Conservation (phyloP, 2,888 invertebrate genomes). For the Drosophila yooni region DNA sequence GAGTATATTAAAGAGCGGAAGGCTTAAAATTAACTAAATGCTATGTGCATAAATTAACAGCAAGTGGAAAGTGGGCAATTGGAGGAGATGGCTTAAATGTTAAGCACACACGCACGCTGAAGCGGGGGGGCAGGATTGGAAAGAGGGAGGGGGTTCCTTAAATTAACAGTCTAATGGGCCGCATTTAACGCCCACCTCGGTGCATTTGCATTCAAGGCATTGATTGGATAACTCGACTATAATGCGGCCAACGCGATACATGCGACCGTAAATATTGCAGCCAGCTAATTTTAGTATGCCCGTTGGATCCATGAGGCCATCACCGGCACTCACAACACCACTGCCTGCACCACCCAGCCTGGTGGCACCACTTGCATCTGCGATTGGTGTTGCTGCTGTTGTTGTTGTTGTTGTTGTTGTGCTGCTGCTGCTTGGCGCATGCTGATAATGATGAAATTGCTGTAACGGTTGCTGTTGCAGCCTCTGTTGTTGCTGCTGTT, state of each 20-base stretch:
- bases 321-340: conserved; percentile 4
- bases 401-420: conserved; percentile 19
- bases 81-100: conserved; percentile 16
- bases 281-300: conserved; percentile 92
- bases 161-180: conserved; percentile 87
- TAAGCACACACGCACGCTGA: conserved; percentile 13
- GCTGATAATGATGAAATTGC: conserved; percentile 78
- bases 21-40: conserved; percentile 10
- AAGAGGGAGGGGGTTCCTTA: conserved; percentile 46
- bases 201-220: conserved; percentile 94
- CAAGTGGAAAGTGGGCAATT: background rate
- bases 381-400: conserved; percentile 26
- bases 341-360: conserved; percentile 5
- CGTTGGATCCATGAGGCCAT: conserved; percentile 82
- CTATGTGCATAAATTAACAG: conserved; percentile 18
- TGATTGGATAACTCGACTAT: conserved; percentile 93
- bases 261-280: conserved; percentile 95
- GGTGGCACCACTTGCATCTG: conserved; percentile 7
- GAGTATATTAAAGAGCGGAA: background rate
- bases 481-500: conserved; percentile 60
- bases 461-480: conserved; percentile 41
- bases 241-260: conserved; percentile 93
- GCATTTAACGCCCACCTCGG: conserved; percentile 94
- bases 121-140: background rate
- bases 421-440: conserved; percentile 57